These are phyloP conservation scores for Salticus scenicus DNA, from an alignment of 2,888 invertebrate species.

Conservation along the genomic window DNA sequence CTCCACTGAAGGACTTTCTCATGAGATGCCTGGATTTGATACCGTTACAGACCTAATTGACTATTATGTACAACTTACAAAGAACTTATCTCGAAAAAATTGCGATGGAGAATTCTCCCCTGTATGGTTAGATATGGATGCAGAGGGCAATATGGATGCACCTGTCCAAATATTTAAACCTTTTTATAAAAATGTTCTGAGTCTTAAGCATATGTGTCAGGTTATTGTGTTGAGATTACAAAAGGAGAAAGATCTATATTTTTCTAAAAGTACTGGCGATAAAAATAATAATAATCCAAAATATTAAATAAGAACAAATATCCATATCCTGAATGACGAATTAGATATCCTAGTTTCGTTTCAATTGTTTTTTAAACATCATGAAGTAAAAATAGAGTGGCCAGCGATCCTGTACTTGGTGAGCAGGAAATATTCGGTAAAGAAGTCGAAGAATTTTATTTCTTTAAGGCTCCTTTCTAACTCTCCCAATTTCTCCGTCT, in stretches of 20 bases:
- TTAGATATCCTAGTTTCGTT: neutral
- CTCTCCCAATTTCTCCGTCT: too few species aligned
- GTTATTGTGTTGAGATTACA: slow-evolving; percentile 79
- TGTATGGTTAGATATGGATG: slow-evolving; percentile 87
- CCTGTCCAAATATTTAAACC: slow-evolving; percentile 84
- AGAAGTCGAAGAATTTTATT: too few species aligned
- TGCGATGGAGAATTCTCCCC: slow-evolving; percentile 76
- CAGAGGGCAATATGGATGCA: slow-evolving; percentile 81
- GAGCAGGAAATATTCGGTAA: too few species aligned
- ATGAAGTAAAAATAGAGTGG: too few species aligned
- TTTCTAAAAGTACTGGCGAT: slow-evolving; percentile 75
- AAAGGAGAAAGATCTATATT: slow-evolving; percentile 70
- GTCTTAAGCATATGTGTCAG: slow-evolving; percentile 84
- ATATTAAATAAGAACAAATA: slow-evolving; percentile 83
- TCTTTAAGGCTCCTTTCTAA: too few species aligned
- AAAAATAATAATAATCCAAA: slow-evolving; percentile 80
- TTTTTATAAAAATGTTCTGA: slow-evolving; percentile 79
- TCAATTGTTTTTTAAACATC: neutral
- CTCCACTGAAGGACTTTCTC: slow-evolving; percentile 81
- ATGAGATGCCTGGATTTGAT: slow-evolving; percentile 82
- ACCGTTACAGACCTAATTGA: slow-evolving; percentile 85
- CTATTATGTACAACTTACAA: slow-evolving; percentile 80
- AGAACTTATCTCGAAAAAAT: slow-evolving; percentile 30
- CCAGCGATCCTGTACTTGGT: too few species aligned
- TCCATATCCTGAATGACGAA: slow-evolving; percentile 80